Evolutionary conservation across 2,797 vertebrate genomes (phyloP).

Genomic region (Diplodus puntazzo): DNA sequence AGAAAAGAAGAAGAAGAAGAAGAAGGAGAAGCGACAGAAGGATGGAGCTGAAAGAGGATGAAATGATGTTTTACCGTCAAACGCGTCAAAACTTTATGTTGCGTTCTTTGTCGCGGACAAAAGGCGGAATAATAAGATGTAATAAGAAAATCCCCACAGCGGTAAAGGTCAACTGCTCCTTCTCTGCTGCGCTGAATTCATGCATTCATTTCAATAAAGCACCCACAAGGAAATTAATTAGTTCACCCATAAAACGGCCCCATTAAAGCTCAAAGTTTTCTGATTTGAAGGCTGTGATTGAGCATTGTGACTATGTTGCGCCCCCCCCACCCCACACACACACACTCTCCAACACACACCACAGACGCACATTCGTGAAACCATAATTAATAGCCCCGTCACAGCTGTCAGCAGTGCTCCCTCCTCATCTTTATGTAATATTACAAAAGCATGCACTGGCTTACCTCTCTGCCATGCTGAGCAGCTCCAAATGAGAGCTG

Average conservation of each 20-base stretch:
- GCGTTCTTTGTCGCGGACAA: slow-evolving; percentile 55
- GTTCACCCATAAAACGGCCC: slow-evolving; percentile 61
- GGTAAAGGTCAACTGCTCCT: slow-evolving; percentile 68
- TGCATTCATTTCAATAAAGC: slow-evolving; percentile 54
- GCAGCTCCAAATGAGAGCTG: slow-evolving; percentile 78
- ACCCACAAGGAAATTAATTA: slow-evolving; percentile 69
- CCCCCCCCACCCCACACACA: background rate
- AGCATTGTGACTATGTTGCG: slow-evolving; percentile 59
- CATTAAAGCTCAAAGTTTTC: slow-evolving; percentile 73
- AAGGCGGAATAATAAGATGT: slow-evolving; percentile 59
- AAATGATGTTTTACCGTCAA: slow-evolving; percentile 48
- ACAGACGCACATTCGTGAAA: slow-evolving; percentile 68
- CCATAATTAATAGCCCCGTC: slow-evolving; percentile 81
- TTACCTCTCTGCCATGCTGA: slow-evolving; percentile 79
- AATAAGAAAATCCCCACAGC: slow-evolving; percentile 63
- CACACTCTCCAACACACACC: slow-evolving; percentile 30
- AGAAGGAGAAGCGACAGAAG: slow-evolving; percentile 56
- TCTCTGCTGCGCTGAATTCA: slow-evolving; percentile 50
- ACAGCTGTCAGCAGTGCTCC: slow-evolving; percentile 78
- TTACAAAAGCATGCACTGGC: slow-evolving; percentile 76
- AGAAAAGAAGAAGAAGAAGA: slow-evolving; percentile 50
- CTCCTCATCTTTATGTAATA: slow-evolving; percentile 79
- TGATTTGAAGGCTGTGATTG: slow-evolving; percentile 70
- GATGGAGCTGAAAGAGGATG: slow-evolving; percentile 50
- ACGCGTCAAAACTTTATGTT: slow-evolving; percentile 42